Conservation (phyloP, 2,888 invertebrate species). For the Eristalinus sepulchralis region DNA sequence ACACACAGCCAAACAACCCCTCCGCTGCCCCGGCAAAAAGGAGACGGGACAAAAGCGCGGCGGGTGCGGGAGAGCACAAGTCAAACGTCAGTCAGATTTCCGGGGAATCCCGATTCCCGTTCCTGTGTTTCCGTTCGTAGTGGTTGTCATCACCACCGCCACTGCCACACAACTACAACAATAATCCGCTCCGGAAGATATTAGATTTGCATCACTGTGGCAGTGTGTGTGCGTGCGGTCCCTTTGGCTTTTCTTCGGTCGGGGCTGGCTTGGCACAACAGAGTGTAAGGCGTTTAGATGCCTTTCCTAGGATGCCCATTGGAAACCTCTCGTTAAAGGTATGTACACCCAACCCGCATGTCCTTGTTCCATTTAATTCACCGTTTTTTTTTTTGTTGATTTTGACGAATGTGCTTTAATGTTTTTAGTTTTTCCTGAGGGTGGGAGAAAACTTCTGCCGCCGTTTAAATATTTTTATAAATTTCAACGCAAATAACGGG, state of each 20-base stretch:
- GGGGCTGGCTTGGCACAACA: background rate
- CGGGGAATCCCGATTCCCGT: background rate
- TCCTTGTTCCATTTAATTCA: background rate
- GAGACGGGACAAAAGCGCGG: background rate
- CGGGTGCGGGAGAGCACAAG: constrained; percentile 3
- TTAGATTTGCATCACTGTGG: constrained; percentile 20
- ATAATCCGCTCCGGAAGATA: background rate
- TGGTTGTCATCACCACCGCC: background rate
- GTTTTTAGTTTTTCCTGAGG: background rate
- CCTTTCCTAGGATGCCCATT: constrained; percentile 62
- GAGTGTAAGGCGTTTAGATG: constrained; percentile 41
- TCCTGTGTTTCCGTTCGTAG: background rate
- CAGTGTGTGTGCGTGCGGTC: background rate
- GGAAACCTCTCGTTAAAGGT: constrained; percentile 57
- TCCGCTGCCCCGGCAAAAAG: background rate
- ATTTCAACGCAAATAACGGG: background rate
- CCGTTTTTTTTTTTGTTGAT: too few relatives aligned
- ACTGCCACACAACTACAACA: constrained; percentile 4
- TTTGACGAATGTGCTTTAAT: constrained; percentile 54
- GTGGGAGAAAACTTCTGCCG: background rate
- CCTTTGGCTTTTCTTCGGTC: too few relatives aligned
- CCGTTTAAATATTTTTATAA: background rate
- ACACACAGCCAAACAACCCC: background rate
- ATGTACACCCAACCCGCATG: constrained; percentile 11
- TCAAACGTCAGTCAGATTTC: constrained; percentile 12